These are phyloP conservation scores for Latrodectus hesperus DNA, from an alignment of 2,888 invertebrate species.

Conservation along the genomic window DNA sequence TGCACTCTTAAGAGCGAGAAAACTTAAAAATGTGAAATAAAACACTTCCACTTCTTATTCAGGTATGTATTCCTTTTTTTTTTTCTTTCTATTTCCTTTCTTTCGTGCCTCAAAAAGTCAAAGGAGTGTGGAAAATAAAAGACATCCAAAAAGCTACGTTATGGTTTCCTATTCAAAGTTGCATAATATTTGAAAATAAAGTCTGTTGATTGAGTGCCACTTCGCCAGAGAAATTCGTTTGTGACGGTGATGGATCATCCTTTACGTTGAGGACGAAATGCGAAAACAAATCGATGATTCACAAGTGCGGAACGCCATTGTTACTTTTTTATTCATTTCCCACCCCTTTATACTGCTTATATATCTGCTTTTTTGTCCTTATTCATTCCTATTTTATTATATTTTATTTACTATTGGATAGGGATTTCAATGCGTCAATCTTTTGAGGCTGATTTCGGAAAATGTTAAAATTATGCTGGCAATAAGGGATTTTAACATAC, in stretches of 20 bases:
- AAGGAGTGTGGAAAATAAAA: conserved; percentile 16
- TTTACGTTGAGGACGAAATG: conserved; percentile 52
- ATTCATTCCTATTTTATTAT: conserved; percentile 30
- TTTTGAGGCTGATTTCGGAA: conserved; percentile 31
- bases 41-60: conserved; percentile 12
- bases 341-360: conserved; percentile 6
- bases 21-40: conserved; percentile 22
- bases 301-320: conserved; percentile 39
- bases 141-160: conserved; percentile 17
- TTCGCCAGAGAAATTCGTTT: conserved; percentile 56
- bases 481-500: conserved; percentile 38
- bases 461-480: not conserved
- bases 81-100: conserved; percentile 17
- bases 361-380: conserved; percentile 21
- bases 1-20: not conserved
- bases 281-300: conserved; percentile 64
- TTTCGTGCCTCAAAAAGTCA: conserved; percentile 15
- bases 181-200: conserved; percentile 66
- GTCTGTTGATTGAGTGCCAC: conserved; percentile 61
- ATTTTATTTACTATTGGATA: conserved; percentile 56
- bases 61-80: not conserved
- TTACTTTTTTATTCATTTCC: conserved; percentile 12
- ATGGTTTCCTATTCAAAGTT: conserved; percentile 24
- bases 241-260: conserved; percentile 60
- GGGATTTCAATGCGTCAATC: conserved; percentile 39